These are phyloP conservation scores for Drosophila monieri DNA, from an alignment of 2,888 invertebrate species.

Conservation along the genomic window DNA sequence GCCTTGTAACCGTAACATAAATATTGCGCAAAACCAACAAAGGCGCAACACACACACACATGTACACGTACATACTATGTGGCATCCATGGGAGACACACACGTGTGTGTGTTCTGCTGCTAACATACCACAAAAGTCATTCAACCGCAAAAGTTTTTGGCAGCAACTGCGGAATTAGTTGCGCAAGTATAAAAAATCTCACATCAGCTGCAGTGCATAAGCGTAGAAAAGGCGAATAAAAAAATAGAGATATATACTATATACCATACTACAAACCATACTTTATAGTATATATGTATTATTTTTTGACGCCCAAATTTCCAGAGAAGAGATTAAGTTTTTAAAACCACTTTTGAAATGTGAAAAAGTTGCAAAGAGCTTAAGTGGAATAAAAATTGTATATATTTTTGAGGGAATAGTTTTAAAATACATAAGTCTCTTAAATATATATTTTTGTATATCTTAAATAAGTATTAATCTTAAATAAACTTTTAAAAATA, in stretches of 20 bases:
- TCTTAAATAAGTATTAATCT: too few species aligned
- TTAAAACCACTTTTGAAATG: not conserved
- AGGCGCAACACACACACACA: slow-evolving; percentile 17
- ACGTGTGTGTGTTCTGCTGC: slow-evolving; percentile 7
- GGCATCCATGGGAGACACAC: slow-evolving; percentile 8
- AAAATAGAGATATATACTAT: not conserved
- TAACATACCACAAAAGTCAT: slow-evolving; percentile 61
- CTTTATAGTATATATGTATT: not conserved
- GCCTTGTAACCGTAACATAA: slow-evolving; percentile 70
- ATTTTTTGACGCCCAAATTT: not conserved
- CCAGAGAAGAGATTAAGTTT: slow-evolving; percentile 3
- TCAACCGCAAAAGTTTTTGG: slow-evolving; percentile 65
- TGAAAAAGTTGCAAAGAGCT: not conserved
- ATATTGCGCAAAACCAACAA: slow-evolving; percentile 60
- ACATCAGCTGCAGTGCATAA: slow-evolving; percentile 42
- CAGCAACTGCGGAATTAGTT: slow-evolving; percentile 55
- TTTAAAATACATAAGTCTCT: too few species aligned
- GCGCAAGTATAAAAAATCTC: slow-evolving; percentile 34
- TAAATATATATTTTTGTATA: too few species aligned
- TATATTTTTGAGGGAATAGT: not conserved
- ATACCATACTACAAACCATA: not conserved
- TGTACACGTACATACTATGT: slow-evolving; percentile 10
- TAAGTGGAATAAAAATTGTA: not conserved
- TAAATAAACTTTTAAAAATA: not conserved
- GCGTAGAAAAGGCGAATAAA: slow-evolving; percentile 8